These are phyloP conservation scores for Luscinia luscinia DNA, from an alignment of 2,797 vertebrate species.

Conservation along the genomic window DNA sequence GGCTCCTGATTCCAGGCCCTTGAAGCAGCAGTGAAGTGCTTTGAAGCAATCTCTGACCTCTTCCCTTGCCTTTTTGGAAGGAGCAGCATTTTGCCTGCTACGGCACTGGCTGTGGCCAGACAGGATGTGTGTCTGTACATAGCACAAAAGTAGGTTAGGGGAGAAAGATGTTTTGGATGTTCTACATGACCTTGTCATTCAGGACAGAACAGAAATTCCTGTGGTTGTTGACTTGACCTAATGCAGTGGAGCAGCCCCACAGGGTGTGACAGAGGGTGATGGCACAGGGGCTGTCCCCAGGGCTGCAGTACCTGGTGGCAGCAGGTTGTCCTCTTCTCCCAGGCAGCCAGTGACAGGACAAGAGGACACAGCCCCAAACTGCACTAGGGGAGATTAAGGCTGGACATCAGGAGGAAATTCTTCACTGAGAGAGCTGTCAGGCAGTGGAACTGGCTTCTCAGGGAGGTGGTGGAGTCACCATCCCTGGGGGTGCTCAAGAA, in stretches of 20 bases:
- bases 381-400: rapidly evolving
- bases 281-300: not conserved
- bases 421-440: not conserved
- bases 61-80: not conserved
- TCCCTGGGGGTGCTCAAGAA: not conserved
- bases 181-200: not conserved
- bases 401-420: not conserved
- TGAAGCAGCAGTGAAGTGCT: not conserved
- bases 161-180: not conserved
- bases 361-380: not conserved
- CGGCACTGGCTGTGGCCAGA: not conserved
- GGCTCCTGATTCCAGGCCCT: not conserved
- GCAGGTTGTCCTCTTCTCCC: not conserved
- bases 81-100: not conserved
- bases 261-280: not conserved
- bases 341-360: rapidly evolving
- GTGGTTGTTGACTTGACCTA: not conserved
- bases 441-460: not conserved
- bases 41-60: not conserved
- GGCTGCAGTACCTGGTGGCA: not conserved
- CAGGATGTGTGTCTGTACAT: not conserved
- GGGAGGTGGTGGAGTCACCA: not conserved
- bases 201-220: not conserved
- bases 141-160: not conserved
- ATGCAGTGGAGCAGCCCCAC: not conserved